Evolutionary conservation across 2,113 vertebrate species (phyloP), one percentile per base, ranked within the genome.

Genomic region (Collichthys lucidus): DNA sequence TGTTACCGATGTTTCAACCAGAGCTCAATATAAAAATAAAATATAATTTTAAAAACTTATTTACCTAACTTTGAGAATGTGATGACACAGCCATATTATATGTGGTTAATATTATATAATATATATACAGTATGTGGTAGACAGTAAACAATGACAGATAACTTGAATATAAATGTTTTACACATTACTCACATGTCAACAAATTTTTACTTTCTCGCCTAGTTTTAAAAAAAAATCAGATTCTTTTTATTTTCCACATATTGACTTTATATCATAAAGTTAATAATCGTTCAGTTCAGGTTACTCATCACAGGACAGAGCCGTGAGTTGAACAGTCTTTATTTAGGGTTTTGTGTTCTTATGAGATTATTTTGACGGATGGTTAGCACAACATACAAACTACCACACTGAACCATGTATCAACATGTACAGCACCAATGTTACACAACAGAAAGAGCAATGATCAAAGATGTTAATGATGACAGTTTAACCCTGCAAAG

Each of bases 271-370:
- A 66, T 47, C 20, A 82, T 31, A 61, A 60, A 44, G 17, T 44
- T 65, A 4, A 74, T 22, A 11, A 52, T 14, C 0, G 6, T 52
- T 59, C 66, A 31, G 31, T 55, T 60, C 6, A 64, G 17, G 17
- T 53, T n/a, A 74, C 65, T 29, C 7, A 72, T n/a, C 1, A 64
- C 55, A 79, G 46, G 40, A 77, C 57, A 84, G 16, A 52, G 20
- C 17, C 31, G 31, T 11, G 24, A 42, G 6, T 53, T 53, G 22
- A 66, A 75, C 14, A 26, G n/a, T 19, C 42, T 87, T 81, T 89
- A 81, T 80, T 83, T 49, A 3, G 9, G 55, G 1, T 0, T 22
- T 47, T 63, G 22, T n/a, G n/a, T 66, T 80, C 16, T 53, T 0
- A 57, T 29, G 4, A 29, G 9, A 61, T 24, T 56, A 55, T 46